Base-by-base conservation (phyloP, 1,140 invertebrate genomes). In the Tetramorium alpestre region DNA sequence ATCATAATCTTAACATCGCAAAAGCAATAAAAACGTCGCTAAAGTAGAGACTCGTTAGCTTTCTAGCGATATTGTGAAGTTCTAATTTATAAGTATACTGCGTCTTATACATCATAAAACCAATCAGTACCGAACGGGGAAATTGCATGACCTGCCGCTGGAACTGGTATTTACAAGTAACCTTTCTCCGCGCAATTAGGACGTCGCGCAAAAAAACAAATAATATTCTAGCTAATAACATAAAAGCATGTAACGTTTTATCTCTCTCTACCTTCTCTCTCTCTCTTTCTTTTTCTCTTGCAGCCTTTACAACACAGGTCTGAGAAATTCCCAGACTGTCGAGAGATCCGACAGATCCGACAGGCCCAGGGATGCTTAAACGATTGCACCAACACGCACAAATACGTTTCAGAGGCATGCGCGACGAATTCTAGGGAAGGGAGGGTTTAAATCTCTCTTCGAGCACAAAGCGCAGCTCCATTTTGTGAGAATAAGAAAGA, bases 361-460 rank as follows among this genome's bases (percentile, higher is more conserved):
- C 49, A 56, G 28, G 65, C 70, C 65, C 49, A 33, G 49, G 65
- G 49, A 89, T 86, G 73, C 58, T 67, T 62, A 89, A 82, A 25
- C 47, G 22, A 49, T 28, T 69, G 22, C 22, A 69, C 41, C 65
- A 67, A 67, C n/a, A 67, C 22, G 67, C 47, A 56, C n/a, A 4
- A 8, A 3, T 28, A 54, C 41, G 3, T 33, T 44, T 8, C 44
- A 25, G 13, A 81, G 67, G 13, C 25, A 58, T 56, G 60, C 47
- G 76, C 54, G 47, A 54, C 38, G 69, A 84, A 82, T 89, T 62
- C 65, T 58, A 44, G 18, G 54, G 84, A 72, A 38, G 47, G 62
- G 75, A 78, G 77, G 64, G 64, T 58, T 89, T 89, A 89, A 88
- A 89, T 89, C 88, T 87, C 58, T 44, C 65, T 87, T 90, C 77